A percentile compares a stretch with the other conserved stretches of the same genome.
phyloP scores from a whole-genome alignment of 2,888 invertebrate genomes.

The Ptychoptera contaminata region DNA sequence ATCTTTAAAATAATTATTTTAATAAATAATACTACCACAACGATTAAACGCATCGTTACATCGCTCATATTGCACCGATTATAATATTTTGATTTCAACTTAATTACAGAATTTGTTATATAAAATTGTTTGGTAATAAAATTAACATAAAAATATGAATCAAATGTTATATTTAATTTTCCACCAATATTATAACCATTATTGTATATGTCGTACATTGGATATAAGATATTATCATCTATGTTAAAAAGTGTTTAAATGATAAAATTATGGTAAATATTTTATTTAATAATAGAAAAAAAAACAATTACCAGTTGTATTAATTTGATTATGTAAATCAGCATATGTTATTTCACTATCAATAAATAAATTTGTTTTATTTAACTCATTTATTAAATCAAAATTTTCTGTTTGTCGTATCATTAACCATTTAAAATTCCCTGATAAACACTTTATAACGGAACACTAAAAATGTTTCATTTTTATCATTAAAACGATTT shows the following conservation, averaged over 20 bases:
- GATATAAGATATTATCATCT: background rate
- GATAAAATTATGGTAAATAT: too few relatives aligned
- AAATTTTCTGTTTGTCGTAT: conserved; percentile 15
- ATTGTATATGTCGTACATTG: conserved; percentile 25
- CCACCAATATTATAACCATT: conserved; percentile 25
- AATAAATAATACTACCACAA: conserved; percentile 15
- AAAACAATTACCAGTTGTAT: too few relatives aligned
- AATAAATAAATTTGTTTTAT: conserved; percentile 18
- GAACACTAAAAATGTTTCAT: conserved; percentile 17
- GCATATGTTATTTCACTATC: conserved; percentile 22
- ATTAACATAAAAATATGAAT: conserved; percentile 16
- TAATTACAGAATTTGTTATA: too few relatives aligned
- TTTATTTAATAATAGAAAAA: too few relatives aligned
- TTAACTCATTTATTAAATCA: conserved; percentile 14
- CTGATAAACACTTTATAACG: conserved; percentile 12
- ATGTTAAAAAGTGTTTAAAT: too few relatives aligned
- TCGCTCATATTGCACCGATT: conserved; percentile 20
- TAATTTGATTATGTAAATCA: conserved; percentile 8
- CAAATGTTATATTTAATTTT: conserved; percentile 21
- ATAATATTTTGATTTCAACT: conserved; percentile 16
- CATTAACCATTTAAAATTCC: conserved; percentile 20
- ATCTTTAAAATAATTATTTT: conserved; percentile 2
- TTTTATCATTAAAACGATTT: background rate
- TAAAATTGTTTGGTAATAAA: conserved; percentile 12
- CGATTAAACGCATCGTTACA: conserved; percentile 19